Percentiles rank a stretch among this genome's conserved stretches.
Conservation (phyloP, 2,113 vertebrate genomes). For the Lepisosteus osseus region DNA sequence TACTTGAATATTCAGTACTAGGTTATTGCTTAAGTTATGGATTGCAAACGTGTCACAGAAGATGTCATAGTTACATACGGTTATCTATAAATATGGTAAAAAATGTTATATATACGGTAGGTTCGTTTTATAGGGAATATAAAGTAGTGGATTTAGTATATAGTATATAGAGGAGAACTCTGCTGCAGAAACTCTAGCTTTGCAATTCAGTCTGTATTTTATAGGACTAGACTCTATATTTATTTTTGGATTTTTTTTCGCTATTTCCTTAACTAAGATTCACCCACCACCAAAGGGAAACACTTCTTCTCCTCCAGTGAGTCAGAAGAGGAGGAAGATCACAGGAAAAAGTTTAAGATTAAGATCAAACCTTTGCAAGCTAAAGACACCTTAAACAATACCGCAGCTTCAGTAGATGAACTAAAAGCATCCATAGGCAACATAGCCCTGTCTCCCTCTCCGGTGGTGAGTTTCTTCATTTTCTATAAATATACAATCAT, state of each 20-base stretch:
- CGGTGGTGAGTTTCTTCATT: conserved; percentile 77
- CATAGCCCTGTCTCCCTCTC: conserved; percentile 88
- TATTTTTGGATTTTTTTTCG: background rate
- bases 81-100: too few relatives aligned
- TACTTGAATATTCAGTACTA: too few relatives aligned
- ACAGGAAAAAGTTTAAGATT: conserved; percentile 91
- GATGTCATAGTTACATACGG: too few relatives aligned
- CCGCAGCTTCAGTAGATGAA: conserved; percentile 83
- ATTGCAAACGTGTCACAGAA: too few relatives aligned
- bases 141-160: too few relatives aligned
- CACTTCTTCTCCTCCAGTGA: conserved; percentile 96
- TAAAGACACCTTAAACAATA: conserved; percentile 75
- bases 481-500: background rate
- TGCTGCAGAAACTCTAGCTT: too few relatives aligned
- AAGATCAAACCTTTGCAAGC: conserved; percentile 90
- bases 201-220: too few relatives aligned
- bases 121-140: too few relatives aligned
- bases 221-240: too few relatives aligned
- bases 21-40: too few relatives aligned
- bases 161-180: too few relatives aligned
- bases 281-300: conserved; percentile 83
- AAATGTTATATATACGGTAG: too few relatives aligned
- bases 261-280: conserved; percentile 73
- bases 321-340: conserved; percentile 92
- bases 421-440: conserved; percentile 90